Base-by-base conservation (phyloP, 1,140 invertebrate species). In the Tribolium madens region DNA sequence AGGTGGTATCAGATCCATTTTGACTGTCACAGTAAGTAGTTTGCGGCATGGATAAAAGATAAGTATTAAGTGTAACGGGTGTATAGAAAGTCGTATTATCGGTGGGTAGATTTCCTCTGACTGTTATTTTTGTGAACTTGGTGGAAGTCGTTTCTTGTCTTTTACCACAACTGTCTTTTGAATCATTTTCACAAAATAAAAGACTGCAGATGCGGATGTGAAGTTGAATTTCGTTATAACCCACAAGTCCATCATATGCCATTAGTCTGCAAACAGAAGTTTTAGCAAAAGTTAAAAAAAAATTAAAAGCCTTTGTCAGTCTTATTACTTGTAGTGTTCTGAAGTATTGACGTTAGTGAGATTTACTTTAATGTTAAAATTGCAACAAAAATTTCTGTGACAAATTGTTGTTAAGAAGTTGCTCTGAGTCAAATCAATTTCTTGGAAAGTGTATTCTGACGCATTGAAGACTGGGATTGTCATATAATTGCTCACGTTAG, bases 351-450 rank as follows among this genome's bases (percentile, higher is more conserved):
- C 36, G 17, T 76, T 76, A 4, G 21, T 17, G 5, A 36, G 17
- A 12, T 18, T n/a, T 3, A 46, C n/a, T 46, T 70, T 17, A 2
- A 71, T 36, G 9, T 48, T 53, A 7, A 81, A 76, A 13, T 73
- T 78, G 46, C 80, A 81, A 68, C 80, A 81, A 26, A 81, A 80
- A 10, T 13, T 1, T 10, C 47, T 47, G 26, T 77, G 5, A 33
- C 80, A 81, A 52, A 81, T 26, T 14, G 60, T 14, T 18, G 78
- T 69, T 2, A 42, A 33, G 52, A 76, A 46, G 64, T 80, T 75
- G 15, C 21, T 48, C 26, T 50, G 17, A 7, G 70, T 71, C 9
- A 81, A 36, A 68, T 81, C 36, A 12, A 80, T 17, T 0, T 33
- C 6, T 64, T 77, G 68, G 48, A 74, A 76, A 10, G 10, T 15